phyloP scores from a whole-genome alignment of 2,797 vertebrate species.

The Aselliscus stoliczkanus region DNA sequence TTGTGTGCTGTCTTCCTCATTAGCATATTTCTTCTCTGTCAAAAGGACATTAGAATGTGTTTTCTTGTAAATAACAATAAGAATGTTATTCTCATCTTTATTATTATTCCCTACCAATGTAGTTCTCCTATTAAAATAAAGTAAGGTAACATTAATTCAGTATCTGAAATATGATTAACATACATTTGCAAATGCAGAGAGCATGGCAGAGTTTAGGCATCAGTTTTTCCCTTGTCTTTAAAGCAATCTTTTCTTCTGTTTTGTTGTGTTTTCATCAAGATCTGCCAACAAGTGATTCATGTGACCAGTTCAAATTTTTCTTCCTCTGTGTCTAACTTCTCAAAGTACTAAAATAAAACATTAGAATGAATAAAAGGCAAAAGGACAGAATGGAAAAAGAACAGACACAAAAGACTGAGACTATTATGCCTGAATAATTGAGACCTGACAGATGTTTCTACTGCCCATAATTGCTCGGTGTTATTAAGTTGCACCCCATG shows the following conservation, averaged over 20 bases:
- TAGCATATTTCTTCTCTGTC: not conserved
- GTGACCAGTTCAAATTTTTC: not conserved
- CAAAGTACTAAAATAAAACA: not conserved
- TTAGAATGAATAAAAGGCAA: not conserved
- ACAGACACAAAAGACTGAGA: not conserved
- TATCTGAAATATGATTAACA: not conserved
- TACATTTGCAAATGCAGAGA: not conserved
- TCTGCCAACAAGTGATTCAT: not conserved
- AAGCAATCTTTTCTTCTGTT: not conserved
- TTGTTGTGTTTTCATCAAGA: not conserved
- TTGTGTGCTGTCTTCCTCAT: not conserved
- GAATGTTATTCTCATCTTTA: not conserved
- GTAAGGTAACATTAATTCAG: not conserved
- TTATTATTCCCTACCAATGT: not conserved
- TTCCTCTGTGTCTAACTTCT: not conserved
- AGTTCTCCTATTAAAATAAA: not conserved
- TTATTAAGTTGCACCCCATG: not conserved
- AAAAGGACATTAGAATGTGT: not conserved
- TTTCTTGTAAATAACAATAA: not conserved
- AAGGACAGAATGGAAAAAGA: not conserved
- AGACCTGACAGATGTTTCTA: not conserved
- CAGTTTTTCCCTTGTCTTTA: not conserved
- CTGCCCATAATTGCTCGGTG: not conserved
- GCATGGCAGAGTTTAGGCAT: not conserved
- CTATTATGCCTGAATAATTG: not conserved